Conservation (phyloP, 2,888 invertebrate species). For the Cataglyphis cursor region DNA sequence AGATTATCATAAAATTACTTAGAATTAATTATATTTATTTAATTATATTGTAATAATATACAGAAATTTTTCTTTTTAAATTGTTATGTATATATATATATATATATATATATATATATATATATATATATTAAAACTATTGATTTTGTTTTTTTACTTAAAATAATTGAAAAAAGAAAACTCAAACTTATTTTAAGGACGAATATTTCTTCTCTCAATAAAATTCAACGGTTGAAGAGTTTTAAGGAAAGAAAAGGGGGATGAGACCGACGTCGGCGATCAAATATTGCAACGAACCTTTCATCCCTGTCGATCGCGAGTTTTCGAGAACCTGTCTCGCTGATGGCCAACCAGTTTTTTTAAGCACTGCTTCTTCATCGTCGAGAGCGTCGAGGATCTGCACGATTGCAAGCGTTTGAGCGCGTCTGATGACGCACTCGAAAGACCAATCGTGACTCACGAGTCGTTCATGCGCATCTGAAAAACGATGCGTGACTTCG, state of each 20-base stretch:
- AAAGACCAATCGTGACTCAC: slow-evolving; percentile 26
- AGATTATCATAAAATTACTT: neutral
- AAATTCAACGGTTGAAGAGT: neutral
- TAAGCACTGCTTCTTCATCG: slow-evolving; percentile 39
- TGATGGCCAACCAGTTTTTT: slow-evolving; percentile 22
- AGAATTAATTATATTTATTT: no score
- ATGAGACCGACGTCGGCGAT: neutral
- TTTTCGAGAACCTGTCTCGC: slow-evolving; percentile 21
- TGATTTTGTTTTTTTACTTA: no score
- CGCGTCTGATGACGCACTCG: slow-evolving; percentile 51
- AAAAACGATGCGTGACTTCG: slow-evolving; percentile 17
- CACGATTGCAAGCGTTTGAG: slow-evolving; percentile 46
- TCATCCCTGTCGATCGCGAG: slow-evolving; percentile 51
- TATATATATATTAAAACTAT: no score
- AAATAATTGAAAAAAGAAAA: neutral
- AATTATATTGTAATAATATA: neutral
- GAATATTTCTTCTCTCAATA: neutral
- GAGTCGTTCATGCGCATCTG: slow-evolving; percentile 36
- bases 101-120: no score
- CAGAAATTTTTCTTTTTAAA: no score
- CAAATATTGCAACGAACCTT: slow-evolving; percentile 35
- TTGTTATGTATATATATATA: neutral
- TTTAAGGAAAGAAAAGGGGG: neutral
- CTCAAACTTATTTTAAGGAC: neutral
- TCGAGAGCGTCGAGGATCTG: slow-evolving; percentile 10